Base-by-base conservation (phyloP, 2,797 vertebrate genomes). In the Sebastes taczanowskii region DNA sequence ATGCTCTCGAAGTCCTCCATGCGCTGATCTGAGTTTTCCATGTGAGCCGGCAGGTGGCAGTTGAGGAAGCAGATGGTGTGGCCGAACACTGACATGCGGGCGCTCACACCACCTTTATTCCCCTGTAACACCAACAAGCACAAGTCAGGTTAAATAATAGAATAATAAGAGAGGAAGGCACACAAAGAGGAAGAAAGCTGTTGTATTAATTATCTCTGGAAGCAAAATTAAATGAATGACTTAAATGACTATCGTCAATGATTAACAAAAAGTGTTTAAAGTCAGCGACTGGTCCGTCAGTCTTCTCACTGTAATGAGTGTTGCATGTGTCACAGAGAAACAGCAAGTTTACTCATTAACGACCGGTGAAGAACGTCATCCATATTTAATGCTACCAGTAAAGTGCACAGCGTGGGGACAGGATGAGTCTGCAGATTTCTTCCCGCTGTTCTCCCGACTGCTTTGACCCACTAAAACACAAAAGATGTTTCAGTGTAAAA, bases 1-100 rank as follows among this genome's bases (percentile, higher is more conserved):
- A 99, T 99, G 93, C 97, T 99, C 91, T 98, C 97, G 73, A 99
- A 99, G 93, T 99, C 97, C 81, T 99, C 98, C 94, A 98, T 98
- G 79, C 98, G 97, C 94, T 99, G 98, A 30, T 99, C 98, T 0
- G 97, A 95, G 92, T 99, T 99, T 91, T 99, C 98, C 97, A 99
- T 97, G 92, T 99, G 98, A 1, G 98, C 98, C 1, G 98, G 98
- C 89, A 99, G 95, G 94, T 99, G 98, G 95, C 98, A 99, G 95
- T 99, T 99, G 29, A 99, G 95, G 95, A 99, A 99, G 91, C 98
- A 99, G 77, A 99, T 91, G 83, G 97, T 97, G 93, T 99, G 97
- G 58, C 98, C 98, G 1, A 97, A 99, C 93, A 97, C 93, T 0
- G 95, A 96, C 92, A 99, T 95, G 62, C 98, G 97, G 77, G 98